These are phyloP conservation scores for Akabosia matsudoensis DNA, from an alignment of 1,140 invertebrate genomes.

Conservation along the genomic window DNA sequence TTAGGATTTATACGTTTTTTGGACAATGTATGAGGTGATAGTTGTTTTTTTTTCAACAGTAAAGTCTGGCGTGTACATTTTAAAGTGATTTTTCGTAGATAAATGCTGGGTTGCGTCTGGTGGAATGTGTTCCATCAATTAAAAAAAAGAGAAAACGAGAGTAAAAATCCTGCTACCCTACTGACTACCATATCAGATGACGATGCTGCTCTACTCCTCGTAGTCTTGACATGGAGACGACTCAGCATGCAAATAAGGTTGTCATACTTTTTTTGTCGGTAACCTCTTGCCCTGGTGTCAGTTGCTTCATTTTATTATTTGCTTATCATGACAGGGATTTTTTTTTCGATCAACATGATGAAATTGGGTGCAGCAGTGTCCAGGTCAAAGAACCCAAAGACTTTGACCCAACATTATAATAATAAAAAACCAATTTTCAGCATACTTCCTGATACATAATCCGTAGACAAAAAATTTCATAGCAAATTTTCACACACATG, in stretches of 20 bases:
- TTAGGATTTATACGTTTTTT: too few species aligned
- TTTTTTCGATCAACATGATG: conserved; percentile 26
- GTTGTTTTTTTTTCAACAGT: too few species aligned
- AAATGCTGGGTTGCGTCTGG: conserved; percentile 4
- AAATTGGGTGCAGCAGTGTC: conserved; percentile 7
- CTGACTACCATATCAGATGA: conserved; percentile 3
- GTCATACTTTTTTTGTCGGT: conserved; percentile 18
- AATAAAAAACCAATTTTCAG: not conserved
- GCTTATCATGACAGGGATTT: conserved; percentile 6
- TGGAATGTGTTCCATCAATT: not conserved
- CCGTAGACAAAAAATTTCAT: too few species aligned
- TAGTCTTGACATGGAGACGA: too few species aligned
- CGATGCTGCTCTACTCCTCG: not conserved
- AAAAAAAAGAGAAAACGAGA: not conserved
- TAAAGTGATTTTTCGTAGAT: too few species aligned
- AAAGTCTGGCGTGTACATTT: too few species aligned
- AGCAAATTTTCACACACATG: too few species aligned
- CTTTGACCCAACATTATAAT: conserved; percentile 29
- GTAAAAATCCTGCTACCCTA: not conserved
- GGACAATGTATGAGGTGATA: too few species aligned
- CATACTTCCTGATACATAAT: conserved; percentile 18
- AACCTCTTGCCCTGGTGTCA: not conserved
- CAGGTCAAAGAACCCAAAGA: conserved; percentile 39
- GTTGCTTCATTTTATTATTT: conserved; percentile 13
- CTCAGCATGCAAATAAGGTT: not conserved